Base-by-base conservation (phyloP, 2,888 invertebrate genomes). In the Ochlodes sylvanus region DNA sequence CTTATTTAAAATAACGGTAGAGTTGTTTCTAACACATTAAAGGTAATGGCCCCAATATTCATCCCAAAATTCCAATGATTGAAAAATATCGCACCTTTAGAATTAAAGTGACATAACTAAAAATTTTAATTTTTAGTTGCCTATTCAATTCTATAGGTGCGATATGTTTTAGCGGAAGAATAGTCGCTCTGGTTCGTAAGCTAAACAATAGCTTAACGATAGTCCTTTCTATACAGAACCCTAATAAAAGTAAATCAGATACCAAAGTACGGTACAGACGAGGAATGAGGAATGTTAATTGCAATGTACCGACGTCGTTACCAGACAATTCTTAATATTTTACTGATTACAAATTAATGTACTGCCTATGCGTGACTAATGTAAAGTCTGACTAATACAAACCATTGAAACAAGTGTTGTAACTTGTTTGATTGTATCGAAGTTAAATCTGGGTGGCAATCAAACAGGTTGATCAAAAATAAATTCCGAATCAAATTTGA, bases 191-290 rank as follows among this genome's bases (percentile, higher is more conserved):
- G n/a, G n/a, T n/a, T n/a, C n/a, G n/a, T n/a, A n/a, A n/a, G n/a
- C n/a, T n/a, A n/a, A n/a, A 27, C 27, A 27, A 27, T 27, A 27
- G 2, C 27, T 2, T 27, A 27, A 27, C 27, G 5, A 27, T 12
- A 12, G 10, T 17, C 44, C 44, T 47, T 47, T 44, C 7, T 47
- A 1, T 17, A 17, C 44, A 7, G 44, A 47, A 47, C 44, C 44
- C 17, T 47, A 47, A 84, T 81, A 86, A 84, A 84, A 82, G 76
- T 76, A 77, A 76, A 75, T 74, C 70, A 70, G 72, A 76, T 56
- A 42, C 52, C 77, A 77, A 79, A 79, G 79, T 79, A 79, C 78
- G 77, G 79, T 80, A 73, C 74, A 70, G 76, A 63, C 61, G 62
- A 70, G 74, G 73, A 71, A 63, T 56, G 62, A 69, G 75, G 73